These are phyloP conservation scores for Labeo rohita DNA, from an alignment of 2,113 vertebrate species.

Conservation along the genomic window DNA sequence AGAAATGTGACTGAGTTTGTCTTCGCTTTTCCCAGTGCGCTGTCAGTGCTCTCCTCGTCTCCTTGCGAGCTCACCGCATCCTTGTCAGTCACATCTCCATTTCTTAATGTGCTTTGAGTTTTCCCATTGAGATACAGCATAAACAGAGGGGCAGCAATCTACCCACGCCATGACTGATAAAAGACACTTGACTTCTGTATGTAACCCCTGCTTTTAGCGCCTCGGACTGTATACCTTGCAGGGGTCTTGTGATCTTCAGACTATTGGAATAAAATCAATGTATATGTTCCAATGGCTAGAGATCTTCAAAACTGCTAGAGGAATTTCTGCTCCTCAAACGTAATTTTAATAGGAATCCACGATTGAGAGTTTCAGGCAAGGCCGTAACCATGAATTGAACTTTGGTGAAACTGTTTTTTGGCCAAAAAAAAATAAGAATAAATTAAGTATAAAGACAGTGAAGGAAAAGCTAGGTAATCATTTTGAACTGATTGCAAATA, in stretches of 20 bases:
- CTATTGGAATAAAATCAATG: neutral
- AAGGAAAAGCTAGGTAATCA: too few relatives aligned
- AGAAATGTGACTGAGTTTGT: constrained; percentile 5
- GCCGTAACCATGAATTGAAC: too few relatives aligned
- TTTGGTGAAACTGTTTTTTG: too few relatives aligned
- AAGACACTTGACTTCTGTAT: neutral
- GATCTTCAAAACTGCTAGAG: neutral
- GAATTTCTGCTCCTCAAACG: neutral
- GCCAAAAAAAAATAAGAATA: too few relatives aligned
- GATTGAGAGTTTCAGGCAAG: too few relatives aligned
- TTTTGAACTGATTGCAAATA: too few relatives aligned
- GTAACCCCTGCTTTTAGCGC: neutral
- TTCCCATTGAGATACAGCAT: neutral
- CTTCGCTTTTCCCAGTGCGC: neutral
- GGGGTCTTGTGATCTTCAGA: neutral
- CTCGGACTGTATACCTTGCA: neutral
- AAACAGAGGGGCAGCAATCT: neutral
- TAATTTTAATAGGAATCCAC: too few relatives aligned
- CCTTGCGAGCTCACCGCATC: neutral
- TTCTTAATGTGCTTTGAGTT: neutral
- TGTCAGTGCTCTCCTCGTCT: neutral
- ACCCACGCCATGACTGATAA: neutral
- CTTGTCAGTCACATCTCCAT: neutral
- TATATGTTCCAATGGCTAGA: neutral
- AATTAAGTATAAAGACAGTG: too few relatives aligned